Evolutionary conservation across 2,888 invertebrate species (phyloP).

Genomic region (Peribatodes rhomboidaria): DNA sequence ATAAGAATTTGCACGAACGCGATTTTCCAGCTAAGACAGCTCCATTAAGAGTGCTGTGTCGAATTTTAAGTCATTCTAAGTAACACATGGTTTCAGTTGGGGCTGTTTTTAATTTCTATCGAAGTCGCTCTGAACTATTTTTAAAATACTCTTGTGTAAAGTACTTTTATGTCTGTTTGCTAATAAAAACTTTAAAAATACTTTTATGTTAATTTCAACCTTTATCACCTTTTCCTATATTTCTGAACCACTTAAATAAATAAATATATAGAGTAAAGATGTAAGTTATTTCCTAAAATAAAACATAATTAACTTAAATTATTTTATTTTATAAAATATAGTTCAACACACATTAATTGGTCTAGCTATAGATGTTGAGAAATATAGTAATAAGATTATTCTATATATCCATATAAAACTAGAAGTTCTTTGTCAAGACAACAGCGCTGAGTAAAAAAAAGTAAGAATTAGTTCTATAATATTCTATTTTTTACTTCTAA

Average conservation of each 20-base stretch:
- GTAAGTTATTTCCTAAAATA: too few species aligned
- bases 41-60: too few species aligned
- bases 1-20: too few species aligned
- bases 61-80: too few species aligned
- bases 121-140: conserved; percentile 30
- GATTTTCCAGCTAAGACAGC: too few species aligned
- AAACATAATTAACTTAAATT: conserved; percentile 4
- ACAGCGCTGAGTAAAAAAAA: not conserved
- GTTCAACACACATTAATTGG: conserved; percentile 27
- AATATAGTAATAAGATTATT: conserved; percentile 14
- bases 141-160: conserved; percentile 52
- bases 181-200: conserved; percentile 58
- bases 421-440: conserved; percentile 14
- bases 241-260: too few species aligned
- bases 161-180: conserved; percentile 59
- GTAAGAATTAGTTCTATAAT: too few species aligned
- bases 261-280: not conserved
- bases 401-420: conserved; percentile 18
- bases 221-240: not conserved
- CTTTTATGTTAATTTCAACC: conserved; percentile 22
- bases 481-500: too few species aligned
- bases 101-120: not conserved
- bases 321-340: conserved; percentile 11
- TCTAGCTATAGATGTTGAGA: conserved; percentile 10
- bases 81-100: too few species aligned